A percentile compares a stretch with the other conserved stretches of the same genome.
Conservation (phyloP, 1,140 invertebrate species). For the Ganaspis sp. region DNA sequence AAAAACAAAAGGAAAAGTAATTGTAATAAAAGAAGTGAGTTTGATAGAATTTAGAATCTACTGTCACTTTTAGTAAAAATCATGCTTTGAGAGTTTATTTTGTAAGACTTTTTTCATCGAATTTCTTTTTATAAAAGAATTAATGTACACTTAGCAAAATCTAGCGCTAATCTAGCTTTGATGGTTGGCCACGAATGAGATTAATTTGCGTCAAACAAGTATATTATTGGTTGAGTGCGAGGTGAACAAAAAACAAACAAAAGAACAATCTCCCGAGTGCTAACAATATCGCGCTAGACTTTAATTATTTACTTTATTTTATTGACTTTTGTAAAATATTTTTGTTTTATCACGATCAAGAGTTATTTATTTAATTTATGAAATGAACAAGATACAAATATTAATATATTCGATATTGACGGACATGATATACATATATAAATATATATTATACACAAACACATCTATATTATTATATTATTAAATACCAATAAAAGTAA, state of each 20-base stretch:
- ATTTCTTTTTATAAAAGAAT: conserved; percentile 31
- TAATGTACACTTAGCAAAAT: conserved; percentile 26
- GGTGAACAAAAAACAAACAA: not conserved
- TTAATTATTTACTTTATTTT: conserved; percentile 54
- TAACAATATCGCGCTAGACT: conserved; percentile 62
- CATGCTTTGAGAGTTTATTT: conserved; percentile 29
- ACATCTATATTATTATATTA: conserved; percentile 62
- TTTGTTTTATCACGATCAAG: conserved; percentile 65
- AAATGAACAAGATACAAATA: conserved; percentile 61
- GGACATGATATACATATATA: conserved; percentile 62
- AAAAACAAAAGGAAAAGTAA: not conserved
- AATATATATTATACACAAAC: conserved; percentile 47
- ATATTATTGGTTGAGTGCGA: not conserved
- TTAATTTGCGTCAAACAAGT: not conserved
- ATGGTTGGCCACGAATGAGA: not conserved
- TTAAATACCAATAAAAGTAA: conserved; percentile 65
- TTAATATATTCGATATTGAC: conserved; percentile 69
- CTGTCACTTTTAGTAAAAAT: conserved; percentile 1
- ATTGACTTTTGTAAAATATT: conserved; percentile 72
- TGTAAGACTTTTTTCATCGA: conserved; percentile 30
- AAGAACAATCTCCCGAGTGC: conserved; percentile 13
- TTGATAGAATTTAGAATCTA: conserved; percentile 6
- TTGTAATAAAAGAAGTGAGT: not conserved
- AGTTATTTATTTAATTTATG: conserved; percentile 76
- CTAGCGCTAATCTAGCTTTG: conserved; percentile 17